A percentile compares a stretch with the other conserved stretches of the same genome.
These are phyloP conservation scores for Myotis pilosus DNA, from an alignment of 2,797 vertebrate genomes.

Conservation along the genomic window DNA sequence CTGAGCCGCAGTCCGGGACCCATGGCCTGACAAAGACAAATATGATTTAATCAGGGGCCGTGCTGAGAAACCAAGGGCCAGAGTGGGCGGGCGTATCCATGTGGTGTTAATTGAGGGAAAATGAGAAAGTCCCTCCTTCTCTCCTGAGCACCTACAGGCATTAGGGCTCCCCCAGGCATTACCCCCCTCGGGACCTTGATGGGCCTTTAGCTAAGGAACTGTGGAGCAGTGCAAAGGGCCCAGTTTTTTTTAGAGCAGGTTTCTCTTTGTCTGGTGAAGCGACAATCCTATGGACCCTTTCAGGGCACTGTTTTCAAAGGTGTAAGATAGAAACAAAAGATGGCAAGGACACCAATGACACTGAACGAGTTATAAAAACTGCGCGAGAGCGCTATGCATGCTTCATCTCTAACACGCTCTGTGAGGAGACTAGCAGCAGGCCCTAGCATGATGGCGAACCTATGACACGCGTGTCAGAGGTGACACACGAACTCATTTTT, in stretches of 20 bases:
- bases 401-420: too few relatives aligned
- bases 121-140: neutral
- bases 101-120: neutral
- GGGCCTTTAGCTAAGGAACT: neutral
- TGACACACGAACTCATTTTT: too few relatives aligned
- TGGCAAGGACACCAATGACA: neutral
- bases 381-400: accelerated
- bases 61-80: neutral
- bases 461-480: too few relatives aligned
- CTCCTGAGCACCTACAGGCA: neutral
- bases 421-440: neutral
- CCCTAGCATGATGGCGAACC: too few relatives aligned
- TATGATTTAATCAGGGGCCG: neutral
- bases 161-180: accelerated
- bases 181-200: neutral
- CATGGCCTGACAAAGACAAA: neutral
- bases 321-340: neutral
- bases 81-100: neutral
- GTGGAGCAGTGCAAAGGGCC: neutral
- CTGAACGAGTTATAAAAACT: neutral
- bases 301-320: neutral
- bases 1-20: neutral
- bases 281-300: neutral
- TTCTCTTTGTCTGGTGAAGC: neutral
- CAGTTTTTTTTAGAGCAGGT: neutral